Evolutionary conservation across 2,113 vertebrate species (phyloP), one percentile per base, ranked within the genome.

Genomic region (Lichenostomus cassidix): DNA sequence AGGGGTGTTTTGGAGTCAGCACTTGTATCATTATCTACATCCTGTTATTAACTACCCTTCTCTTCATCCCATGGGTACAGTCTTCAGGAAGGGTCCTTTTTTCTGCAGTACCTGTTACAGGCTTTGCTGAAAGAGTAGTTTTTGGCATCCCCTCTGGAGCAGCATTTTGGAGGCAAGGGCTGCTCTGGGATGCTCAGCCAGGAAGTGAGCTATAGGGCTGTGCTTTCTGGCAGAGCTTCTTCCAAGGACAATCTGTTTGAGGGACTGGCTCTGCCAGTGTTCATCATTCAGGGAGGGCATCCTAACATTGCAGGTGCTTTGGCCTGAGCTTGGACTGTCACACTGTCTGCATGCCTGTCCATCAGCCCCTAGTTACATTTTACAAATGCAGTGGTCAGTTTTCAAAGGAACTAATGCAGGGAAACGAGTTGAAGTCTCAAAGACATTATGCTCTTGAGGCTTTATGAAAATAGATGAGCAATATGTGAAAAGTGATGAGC

Each of bases 181-280:
- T 87, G 77, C 55, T 74, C 52, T 62, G 64, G 62, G 56, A 20
- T 87, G 62, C 53, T 95, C 42, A 82, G 92, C 52, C 87, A 79
- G 78, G 11, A 56, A 68, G 23, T 23, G 74, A 87, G 78, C 68
- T 84, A 41, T 12, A 78, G 69, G 65, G 60, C 80, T 91, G 11
- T 50, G 64, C 53, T 86, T 92, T 80, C 79, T 94, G 91, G 92
- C 71, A 95, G 52, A 73, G 53, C 42, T 60, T 53, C 31, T 94
- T 76, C 65, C 55, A 56, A 22, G 68, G 60, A 68, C 68, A 73
- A 16, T 86, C 76, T 77, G 69, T 90, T 69, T 83, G 39, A 83
- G 39, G 17, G 33, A 46, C 19, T 25, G 64, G 23, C 52, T 86
- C 50, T 95, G 89, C 33, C 80, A 92, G 35, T 28, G 42, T 65